Evolutionary conservation across 1,140 invertebrate species (phyloP), one percentile per base, ranked within the genome.

Genomic region (Drosophila pseudoananassae): DNA sequence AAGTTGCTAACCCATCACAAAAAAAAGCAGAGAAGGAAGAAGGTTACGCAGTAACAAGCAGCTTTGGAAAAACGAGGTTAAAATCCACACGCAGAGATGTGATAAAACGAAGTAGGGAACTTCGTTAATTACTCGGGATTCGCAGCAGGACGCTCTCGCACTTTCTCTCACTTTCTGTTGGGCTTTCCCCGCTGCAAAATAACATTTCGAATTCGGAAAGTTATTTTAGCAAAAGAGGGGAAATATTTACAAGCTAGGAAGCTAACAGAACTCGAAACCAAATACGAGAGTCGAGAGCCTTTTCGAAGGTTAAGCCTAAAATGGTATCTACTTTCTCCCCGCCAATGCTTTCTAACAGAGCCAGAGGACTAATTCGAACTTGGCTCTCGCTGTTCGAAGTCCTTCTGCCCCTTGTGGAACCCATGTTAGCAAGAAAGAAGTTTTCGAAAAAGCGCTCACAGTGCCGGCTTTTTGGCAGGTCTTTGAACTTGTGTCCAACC

Each of bases 391-490:
- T n/a, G 12, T 23, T 27, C 33, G 36, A 51, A 51, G 36, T 10
- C 6, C 8, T 1, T 0, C 43, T 51, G 29, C 9, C n/a, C 3
- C 12, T 1, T 27, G 61, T 61, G 71, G 71, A 75, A 10, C 3
- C 2, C 23, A 76, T 75, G 70, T 66, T 59, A 47, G 12, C 29
- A n/a, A 15, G 1, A 38, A 3, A 10, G n/a, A 25, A 6, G 12
- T 12, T 14, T 49, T 23, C 20, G 7, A 6, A 46, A 46, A 20
- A 17, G 3, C 6, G 9, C 43, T 65, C 73, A 73, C 81, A 84
- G 54, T 47, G 63, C 81, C 81, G 78, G 82, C 83, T 29, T 78
- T 87, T 75, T 38, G 59, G 45, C 27, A 75, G 81, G 82, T 85
- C 81, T 85, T 82, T 85, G 78, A 85, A 84, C 81, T 72, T 72